Percentiles rank a stretch among this genome's conserved stretches.
These are phyloP conservation scores for Anguilla anguilla DNA, from an alignment of 2,797 vertebrate genomes.

Conservation along the genomic window DNA sequence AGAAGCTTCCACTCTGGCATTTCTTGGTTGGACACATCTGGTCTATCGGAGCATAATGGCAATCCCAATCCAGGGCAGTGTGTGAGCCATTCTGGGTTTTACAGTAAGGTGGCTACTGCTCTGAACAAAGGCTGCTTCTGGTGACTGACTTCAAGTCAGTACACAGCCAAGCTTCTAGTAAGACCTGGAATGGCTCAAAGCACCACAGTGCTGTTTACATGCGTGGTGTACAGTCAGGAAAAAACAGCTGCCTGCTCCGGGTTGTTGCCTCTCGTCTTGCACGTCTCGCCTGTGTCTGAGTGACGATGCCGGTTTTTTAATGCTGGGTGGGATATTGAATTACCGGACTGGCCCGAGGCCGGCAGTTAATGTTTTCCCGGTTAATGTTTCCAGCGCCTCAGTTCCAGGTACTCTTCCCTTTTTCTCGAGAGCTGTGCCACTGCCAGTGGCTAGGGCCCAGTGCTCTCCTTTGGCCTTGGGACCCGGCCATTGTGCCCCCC, in stretches of 20 bases:
- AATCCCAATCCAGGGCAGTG: no score
- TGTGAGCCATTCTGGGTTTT: no score
- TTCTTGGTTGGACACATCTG: no score
- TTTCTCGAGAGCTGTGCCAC: not conserved
- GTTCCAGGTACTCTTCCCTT: not conserved
- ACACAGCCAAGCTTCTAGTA: not conserved
- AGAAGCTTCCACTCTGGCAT: no score
- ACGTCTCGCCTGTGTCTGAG: not conserved
- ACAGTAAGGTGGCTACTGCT: no score
- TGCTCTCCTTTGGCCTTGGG: not conserved
- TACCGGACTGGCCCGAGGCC: not conserved
- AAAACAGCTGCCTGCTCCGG: not conserved
- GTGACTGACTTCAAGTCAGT: not conserved
- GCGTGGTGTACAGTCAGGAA: not conserved
- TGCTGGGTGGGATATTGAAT: not conserved
- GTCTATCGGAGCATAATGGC: no score
- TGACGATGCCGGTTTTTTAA: not conserved
- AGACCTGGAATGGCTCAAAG: no score
- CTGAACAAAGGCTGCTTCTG: not conserved
- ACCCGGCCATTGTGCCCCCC: not conserved
- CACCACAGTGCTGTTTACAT: no score
- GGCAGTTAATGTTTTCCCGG: not conserved
- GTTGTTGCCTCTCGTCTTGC: not conserved
- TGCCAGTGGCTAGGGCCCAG: not conserved
- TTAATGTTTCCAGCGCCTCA: not conserved